Percentiles rank a stretch among this genome's conserved stretches.
Evolutionary conservation across 2,797 vertebrate species (phyloP).

Genomic region (Lemur catta): DNA sequence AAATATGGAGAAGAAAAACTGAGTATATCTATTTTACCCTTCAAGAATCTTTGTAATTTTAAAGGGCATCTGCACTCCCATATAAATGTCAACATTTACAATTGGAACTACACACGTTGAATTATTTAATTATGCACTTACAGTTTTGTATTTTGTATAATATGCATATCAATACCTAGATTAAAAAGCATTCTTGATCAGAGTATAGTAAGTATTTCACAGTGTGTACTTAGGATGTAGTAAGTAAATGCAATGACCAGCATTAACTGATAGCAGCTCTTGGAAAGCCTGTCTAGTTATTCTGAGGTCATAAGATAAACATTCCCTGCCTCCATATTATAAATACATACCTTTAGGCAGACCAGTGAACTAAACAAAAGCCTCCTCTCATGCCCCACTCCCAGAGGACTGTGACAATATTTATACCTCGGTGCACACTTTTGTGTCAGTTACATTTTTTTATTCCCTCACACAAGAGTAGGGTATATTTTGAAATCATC

Average conservation of each 20-base stretch:
- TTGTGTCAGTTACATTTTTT: constrained; percentile 58
- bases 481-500: constrained; percentile 52
- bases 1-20: constrained; percentile 16
- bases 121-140: constrained; percentile 21
- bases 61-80: neutral
- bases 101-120: neutral
- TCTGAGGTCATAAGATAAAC: neutral
- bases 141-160: neutral
- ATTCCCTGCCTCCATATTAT: constrained; percentile 19
- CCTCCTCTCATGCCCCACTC: neutral
- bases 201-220: neutral
- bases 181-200: neutral
- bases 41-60: constrained; percentile 48
- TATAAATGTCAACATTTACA: neutral
- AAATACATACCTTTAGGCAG: constrained; percentile 57
- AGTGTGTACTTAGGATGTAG: neutral
- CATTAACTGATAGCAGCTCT: constrained; percentile 33
- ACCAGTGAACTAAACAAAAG: constrained; percentile 60
- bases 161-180: neutral
- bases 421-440: constrained; percentile 52
- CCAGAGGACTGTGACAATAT: constrained; percentile 64
- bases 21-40: constrained; percentile 39
- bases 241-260: neutral
- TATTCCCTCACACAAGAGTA: constrained; percentile 39
- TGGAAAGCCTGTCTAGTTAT: constrained; percentile 20